Percentiles rank a stretch among this genome's conserved stretches.
These are phyloP conservation scores for Calameuta pallipes DNA, from an alignment of 2,888 invertebrate species.

Conservation along the genomic window DNA sequence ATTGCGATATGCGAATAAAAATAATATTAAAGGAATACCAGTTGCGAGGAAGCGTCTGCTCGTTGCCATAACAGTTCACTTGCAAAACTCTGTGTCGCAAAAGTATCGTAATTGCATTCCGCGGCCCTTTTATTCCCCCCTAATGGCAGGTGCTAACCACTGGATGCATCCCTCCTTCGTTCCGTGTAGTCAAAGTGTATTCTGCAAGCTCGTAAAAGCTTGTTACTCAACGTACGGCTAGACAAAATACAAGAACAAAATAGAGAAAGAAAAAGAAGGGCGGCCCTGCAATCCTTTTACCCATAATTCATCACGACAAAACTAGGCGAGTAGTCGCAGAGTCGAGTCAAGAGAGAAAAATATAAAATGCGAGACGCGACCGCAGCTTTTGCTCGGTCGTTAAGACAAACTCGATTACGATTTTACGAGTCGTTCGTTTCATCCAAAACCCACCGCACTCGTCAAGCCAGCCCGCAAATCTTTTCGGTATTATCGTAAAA, in stretches of 20 bases:
- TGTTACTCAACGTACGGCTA: background rate
- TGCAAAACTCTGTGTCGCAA: background rate
- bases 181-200: background rate
- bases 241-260: background rate
- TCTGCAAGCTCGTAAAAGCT: background rate
- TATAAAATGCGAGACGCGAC: background rate
- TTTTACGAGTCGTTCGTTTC: background rate
- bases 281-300: background rate
- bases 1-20: background rate
- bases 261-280: background rate
- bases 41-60: background rate
- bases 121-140: background rate
- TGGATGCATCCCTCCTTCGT: background rate
- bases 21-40: background rate
- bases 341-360: background rate
- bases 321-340: background rate
- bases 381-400: constrained; percentile 6
- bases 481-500: background rate
- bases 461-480: background rate
- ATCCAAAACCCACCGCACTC: background rate
- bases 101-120: background rate
- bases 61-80: background rate
- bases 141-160: background rate
- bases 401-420: constrained; percentile 7
- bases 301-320: background rate